These are phyloP conservation scores for Hiodon alosoides DNA, from an alignment of 2,113 vertebrate genomes.

Conservation along the genomic window DNA sequence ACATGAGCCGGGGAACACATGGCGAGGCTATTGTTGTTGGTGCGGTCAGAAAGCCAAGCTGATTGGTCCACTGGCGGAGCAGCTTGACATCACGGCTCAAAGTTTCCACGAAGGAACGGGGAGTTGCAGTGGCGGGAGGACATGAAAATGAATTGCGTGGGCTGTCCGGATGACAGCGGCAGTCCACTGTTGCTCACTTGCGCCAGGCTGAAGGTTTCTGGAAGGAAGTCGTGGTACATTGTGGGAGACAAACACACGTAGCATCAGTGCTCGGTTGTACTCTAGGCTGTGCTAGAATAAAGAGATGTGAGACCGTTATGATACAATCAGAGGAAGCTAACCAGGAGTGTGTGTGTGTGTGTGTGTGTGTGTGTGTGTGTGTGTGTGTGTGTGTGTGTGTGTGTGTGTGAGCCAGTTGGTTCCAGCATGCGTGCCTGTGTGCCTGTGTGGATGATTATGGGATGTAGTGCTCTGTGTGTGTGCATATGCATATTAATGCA, in stretches of 20 bases:
- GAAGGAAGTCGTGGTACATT: not conserved
- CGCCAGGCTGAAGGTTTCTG: not conserved
- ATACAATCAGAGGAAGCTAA: not conserved
- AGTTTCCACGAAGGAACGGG: not conserved
- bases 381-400: too few relatives aligned
- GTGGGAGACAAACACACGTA: constrained; percentile 3
- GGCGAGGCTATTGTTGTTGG: too few relatives aligned
- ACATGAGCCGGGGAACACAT: too few relatives aligned
- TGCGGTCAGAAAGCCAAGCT: too few relatives aligned
- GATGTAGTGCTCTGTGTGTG: not conserved
- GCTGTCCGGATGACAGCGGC: constrained; percentile 11
- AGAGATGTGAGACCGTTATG: not conserved
- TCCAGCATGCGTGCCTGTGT: not conserved
- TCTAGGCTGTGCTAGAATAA: not conserved
- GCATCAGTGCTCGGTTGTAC: not conserved
- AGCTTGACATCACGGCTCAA: too few relatives aligned
- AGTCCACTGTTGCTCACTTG: not conserved
- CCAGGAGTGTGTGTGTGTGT: too few relatives aligned
- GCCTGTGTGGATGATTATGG: too few relatives aligned
- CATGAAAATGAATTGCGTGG: constrained; percentile 12
- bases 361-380: too few relatives aligned
- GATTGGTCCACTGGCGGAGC: too few relatives aligned
- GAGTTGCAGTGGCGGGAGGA: not conserved
- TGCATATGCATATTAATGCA: not conserved
- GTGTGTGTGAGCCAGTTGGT: too few relatives aligned